Evolutionary conservation across 2,797 vertebrate species (phyloP).

Genomic region (Scolopax bukidnonensis): DNA sequence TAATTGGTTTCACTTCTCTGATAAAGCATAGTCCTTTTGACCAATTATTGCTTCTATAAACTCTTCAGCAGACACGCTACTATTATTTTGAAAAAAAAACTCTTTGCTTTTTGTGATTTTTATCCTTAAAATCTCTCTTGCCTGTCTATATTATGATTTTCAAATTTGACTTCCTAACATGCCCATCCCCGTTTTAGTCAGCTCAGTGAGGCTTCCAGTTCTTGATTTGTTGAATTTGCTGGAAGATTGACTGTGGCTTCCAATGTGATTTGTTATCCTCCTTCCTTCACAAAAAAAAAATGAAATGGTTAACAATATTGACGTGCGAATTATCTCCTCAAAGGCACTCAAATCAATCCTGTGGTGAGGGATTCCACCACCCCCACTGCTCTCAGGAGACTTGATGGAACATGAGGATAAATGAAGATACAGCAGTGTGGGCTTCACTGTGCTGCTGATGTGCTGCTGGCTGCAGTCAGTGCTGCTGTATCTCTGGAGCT

Average conservation of each 20-base stretch:
- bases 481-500: fast-evolving
- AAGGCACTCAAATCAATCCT: constrained; percentile 1
- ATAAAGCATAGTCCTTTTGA: background rate
- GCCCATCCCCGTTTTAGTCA: background rate
- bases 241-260: background rate
- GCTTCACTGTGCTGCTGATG: background rate
- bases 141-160: background rate
- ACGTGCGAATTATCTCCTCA: constrained; percentile 1
- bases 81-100: background rate
- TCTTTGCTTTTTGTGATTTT: background rate
- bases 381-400: background rate
- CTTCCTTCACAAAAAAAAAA: constrained; percentile 10
- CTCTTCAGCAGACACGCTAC: fast-evolving
- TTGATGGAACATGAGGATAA: background rate
- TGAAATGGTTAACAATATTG: constrained; percentile 53
- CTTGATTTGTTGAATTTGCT: background rate
- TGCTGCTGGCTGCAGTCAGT: background rate
- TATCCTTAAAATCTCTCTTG: background rate
- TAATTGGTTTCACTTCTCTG: background rate
- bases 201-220: background rate
- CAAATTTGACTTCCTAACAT: background rate
- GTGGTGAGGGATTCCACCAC: background rate
- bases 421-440: background rate
- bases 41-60: background rate
- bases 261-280: background rate